Evolutionary conservation across 2,113 vertebrate species (phyloP).

Genomic region (Polyodon spathula): DNA sequence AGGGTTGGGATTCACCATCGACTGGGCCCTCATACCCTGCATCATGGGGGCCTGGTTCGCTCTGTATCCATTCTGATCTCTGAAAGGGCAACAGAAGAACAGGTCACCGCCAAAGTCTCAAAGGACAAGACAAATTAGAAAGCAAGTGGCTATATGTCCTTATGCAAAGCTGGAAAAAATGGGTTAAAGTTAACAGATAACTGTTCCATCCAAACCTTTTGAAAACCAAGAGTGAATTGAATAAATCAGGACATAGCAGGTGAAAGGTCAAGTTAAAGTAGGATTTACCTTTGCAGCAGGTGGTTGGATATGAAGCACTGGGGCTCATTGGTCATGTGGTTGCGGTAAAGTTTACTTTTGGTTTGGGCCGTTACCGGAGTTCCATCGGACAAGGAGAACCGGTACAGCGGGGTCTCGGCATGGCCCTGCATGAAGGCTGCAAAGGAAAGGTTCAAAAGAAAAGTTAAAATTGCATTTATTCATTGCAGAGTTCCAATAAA

Average conservation of each 20-base stretch:
- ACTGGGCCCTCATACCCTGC: constrained; percentile 64
- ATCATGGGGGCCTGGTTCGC: constrained; percentile 61
- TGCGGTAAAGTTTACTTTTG: constrained; percentile 82
- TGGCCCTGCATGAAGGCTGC: constrained; percentile 80
- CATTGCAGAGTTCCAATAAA: not conserved
- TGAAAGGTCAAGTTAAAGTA: too few species aligned
- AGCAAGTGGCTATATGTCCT: too few species aligned
- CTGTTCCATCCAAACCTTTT: too few species aligned
- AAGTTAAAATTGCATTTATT: constrained; percentile 6
- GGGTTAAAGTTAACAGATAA: too few species aligned
- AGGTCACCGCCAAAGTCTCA: too few species aligned
- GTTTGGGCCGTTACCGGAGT: constrained; percentile 89
- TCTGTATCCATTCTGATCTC: constrained; percentile 83
- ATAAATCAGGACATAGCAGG: too few species aligned
- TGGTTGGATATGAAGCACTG: constrained; percentile 88
- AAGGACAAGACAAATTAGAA: too few species aligned
- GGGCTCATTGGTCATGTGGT: constrained; percentile 75
- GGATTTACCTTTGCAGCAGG: constrained; percentile 77
- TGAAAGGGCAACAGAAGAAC: constrained; percentile 34
- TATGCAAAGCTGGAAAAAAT: too few species aligned
- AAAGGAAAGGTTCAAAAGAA: constrained; percentile 28
- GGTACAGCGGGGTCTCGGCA: constrained; percentile 84
- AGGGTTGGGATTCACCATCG: constrained; percentile 56
- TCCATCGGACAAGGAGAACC: constrained; percentile 88
- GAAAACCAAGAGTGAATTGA: too few species aligned